A percentile compares a stretch with the other conserved stretches of the same genome.
Evolutionary conservation across 2,888 invertebrate species (phyloP).

Genomic region (Erebia palarica): DNA sequence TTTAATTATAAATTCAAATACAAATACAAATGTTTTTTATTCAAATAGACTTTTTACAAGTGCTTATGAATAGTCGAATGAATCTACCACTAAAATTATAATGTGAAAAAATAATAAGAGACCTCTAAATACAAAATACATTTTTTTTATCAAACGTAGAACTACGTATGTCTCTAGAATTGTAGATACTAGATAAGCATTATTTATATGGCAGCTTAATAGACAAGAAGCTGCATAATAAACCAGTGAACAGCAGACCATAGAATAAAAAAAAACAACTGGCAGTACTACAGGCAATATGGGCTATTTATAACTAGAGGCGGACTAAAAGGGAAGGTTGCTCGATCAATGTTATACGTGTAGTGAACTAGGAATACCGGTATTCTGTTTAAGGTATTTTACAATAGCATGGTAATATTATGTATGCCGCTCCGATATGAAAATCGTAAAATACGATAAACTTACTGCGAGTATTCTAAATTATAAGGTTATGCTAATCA

Average conservation of each 20-base stretch:
- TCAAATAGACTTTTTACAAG: no score
- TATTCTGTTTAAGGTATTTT: conserved; percentile 49
- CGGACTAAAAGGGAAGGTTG: conserved; percentile 53
- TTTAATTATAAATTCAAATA: no score
- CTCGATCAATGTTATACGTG: conserved; percentile 45
- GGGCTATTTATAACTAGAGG: conserved; percentile 44
- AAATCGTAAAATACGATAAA: conserved; percentile 27
- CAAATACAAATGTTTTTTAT: no score
- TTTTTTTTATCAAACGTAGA: conserved; percentile 19
- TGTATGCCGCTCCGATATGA: conserved; percentile 30
- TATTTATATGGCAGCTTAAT: conserved; percentile 30
- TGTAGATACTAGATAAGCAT: conserved; percentile 10
- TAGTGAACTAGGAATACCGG: conserved; percentile 44
- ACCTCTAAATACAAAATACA: background rate
- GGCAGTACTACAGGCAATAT: conserved; percentile 33
- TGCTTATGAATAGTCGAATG: no score
- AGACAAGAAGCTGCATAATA: conserved; percentile 30
- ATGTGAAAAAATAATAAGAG: background rate
- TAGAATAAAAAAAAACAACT: conserved; percentile 32
- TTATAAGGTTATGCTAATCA: conserved; percentile 28
- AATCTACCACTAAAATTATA: no score
- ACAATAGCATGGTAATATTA: conserved; percentile 36
- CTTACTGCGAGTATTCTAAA: conserved; percentile 16
- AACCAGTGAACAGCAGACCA: conserved; percentile 35
- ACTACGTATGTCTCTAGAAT: background rate